Conservation (phyloP, 64 coral and sea anemone species). For the Acropora yongei region DNA sequence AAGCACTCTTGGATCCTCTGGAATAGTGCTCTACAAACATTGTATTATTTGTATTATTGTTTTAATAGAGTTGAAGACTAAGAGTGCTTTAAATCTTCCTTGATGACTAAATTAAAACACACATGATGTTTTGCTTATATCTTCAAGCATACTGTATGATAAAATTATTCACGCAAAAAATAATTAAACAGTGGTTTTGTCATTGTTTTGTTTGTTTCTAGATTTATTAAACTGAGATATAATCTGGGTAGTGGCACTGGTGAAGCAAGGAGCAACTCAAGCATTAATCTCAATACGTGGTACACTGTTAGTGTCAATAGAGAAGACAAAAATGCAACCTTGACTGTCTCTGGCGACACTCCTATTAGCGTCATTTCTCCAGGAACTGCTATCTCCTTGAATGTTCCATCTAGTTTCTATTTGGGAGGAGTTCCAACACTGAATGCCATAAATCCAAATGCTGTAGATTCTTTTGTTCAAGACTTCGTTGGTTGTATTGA, state of each 20-base stretch:
- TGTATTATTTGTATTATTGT: too few species aligned
- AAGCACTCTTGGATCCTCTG: too few species aligned
- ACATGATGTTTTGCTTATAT: too few species aligned
- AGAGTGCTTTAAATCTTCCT: too few species aligned
- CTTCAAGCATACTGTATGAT: too few species aligned
- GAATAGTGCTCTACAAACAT: too few species aligned
- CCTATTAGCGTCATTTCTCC: slow-evolving; percentile 44
- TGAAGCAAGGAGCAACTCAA: slow-evolving; percentile 31
- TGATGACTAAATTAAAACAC: too few species aligned
- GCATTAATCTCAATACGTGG: slow-evolving; percentile 47
- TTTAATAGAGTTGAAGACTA: too few species aligned
- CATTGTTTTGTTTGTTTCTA: slow-evolving; percentile 5
- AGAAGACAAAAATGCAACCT: slow-evolving; percentile 31
- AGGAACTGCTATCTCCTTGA: slow-evolving; percentile 64
- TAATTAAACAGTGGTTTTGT: too few species aligned
- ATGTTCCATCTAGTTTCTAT: slow-evolving; percentile 78
- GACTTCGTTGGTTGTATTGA: slow-evolving; percentile 81
- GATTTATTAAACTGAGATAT: slow-evolving; percentile 80
- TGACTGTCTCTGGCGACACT: slow-evolving; percentile 43
- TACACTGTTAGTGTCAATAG: slow-evolving; percentile 56
- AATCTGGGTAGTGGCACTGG: slow-evolving; percentile 75
- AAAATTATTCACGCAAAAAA: too few species aligned
- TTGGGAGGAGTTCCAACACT: slow-evolving; percentile 82
- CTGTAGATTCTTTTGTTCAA: slow-evolving; percentile 37
- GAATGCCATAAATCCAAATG: slow-evolving; percentile 52